A percentile compares a stretch with the other conserved stretches of the same genome.
Conservation (phyloP, 2,888 invertebrate genomes). For the Villa cingulata region DNA sequence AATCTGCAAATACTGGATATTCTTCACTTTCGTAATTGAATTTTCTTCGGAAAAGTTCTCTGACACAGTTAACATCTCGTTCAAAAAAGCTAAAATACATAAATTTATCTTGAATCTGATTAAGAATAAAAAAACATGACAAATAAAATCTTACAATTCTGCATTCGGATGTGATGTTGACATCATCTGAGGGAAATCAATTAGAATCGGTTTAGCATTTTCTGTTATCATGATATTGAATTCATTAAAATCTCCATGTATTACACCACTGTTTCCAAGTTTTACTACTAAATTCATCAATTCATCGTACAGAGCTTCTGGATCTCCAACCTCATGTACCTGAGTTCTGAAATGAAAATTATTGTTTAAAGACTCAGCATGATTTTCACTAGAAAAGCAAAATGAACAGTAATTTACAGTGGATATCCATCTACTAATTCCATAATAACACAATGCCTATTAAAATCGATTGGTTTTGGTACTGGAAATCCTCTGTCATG, state of each 20-base stretch:
- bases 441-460: slow-evolving; percentile 94
- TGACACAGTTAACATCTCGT: slow-evolving; percentile 85
- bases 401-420: slow-evolving; percentile 43
- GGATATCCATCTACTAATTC: slow-evolving; percentile 73
- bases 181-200: slow-evolving; percentile 99
- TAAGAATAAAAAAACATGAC: neutral
- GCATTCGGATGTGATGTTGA: slow-evolving; percentile 89
- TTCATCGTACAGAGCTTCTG: slow-evolving; percentile 74
- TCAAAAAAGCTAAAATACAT: slow-evolving; percentile 64
- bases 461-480: slow-evolving; percentile 87
- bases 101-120: neutral
- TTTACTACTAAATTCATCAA: slow-evolving; percentile 86
- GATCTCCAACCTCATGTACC: slow-evolving; percentile 49
- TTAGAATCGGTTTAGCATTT: slow-evolving; percentile 69
- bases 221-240: slow-evolving; percentile 88
- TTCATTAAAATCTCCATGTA: slow-evolving; percentile 98
- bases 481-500: slow-evolving; percentile 85
- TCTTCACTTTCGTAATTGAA: slow-evolving; percentile 79
- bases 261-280: slow-evolving; percentile 88
- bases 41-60: slow-evolving; percentile 78
- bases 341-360: slow-evolving; percentile 44
- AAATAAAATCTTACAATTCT: slow-evolving; percentile 46
- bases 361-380: no score
- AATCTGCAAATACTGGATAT: slow-evolving; percentile 62
- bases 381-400: no score